Evolutionary conservation across 2,797 vertebrate genomes (phyloP), one percentile per base, ranked within the genome.

Genomic region (Dryobates pubescens): DNA sequence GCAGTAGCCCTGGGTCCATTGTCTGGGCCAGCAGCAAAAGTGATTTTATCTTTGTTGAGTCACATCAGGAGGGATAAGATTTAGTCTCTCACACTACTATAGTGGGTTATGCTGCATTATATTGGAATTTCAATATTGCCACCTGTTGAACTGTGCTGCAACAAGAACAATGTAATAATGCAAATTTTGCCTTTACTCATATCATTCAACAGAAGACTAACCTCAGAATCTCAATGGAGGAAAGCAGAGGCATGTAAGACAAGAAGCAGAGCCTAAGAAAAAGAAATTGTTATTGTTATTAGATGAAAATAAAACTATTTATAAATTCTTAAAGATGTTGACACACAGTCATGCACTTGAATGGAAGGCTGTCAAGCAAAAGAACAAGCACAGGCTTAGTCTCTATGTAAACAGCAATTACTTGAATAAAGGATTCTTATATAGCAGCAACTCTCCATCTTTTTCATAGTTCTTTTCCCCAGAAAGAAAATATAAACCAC

Each of bases 341-440:
- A 68, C 45, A 91, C n/a, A 58, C 13, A 88, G 54, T 54, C 29
- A n/a, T 62, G 9, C 17, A 26, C 81, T 80, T 72, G 77, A 79
- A 86, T 58, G 26, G 67, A 93, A 88, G 41, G 41, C 23, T 89
- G 90, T 87, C 72, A 90, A 71, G 41, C 6, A 72, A 84, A 89
- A 83, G 43, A 86, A 64, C 53, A 84, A 57, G n/a, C 10, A 41
- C 29, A 82, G 64, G 2, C 6, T 89, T 77, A 58, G 20, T 62
- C 14, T 69, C 8, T 43, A 6, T 58, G 47, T 90, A 92, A 93
- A 77, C 38, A 90, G 29, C 54, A 88, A 79, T 90, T 94, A 91
- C 34, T 61, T 24, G 45, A 75, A 93, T 70, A 90, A 47, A 65
- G 10, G 34, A 71, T 45, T 88, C 86, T 32, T 69, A 22, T 82